These are phyloP conservation scores for Mastigias papua DNA, from an alignment of 30 jellyfish, hydroid and myxozoan genomes.

Conservation along the genomic window DNA sequence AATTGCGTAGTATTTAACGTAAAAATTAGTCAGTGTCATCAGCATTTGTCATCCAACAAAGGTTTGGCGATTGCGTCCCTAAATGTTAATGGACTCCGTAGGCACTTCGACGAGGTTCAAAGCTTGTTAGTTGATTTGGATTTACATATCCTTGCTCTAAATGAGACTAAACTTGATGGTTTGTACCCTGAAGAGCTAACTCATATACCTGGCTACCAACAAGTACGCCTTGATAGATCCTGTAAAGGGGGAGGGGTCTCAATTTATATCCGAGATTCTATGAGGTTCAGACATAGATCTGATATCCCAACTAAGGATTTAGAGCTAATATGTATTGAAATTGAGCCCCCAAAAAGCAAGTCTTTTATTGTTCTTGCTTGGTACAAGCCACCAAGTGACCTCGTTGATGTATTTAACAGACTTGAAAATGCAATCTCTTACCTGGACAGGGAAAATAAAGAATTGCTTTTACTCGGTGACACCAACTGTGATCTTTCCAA, in stretches of 20 bases:
- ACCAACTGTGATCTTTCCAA: slow-evolving; percentile 41
- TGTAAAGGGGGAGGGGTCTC: slow-evolving; percentile 44
- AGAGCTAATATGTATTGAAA: slow-evolving; percentile 1
- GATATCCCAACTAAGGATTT: not conserved
- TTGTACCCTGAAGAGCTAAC: not conserved
- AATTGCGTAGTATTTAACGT: slow-evolving; percentile 1
- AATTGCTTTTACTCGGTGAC: slow-evolving; percentile 21
- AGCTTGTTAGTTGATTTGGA: not conserved
- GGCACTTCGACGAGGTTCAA: not conserved
- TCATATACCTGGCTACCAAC: slow-evolving; percentile 3
- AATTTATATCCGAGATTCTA: slow-evolving; percentile 21
- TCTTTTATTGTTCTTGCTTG: slow-evolving; percentile 25
- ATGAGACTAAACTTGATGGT: slow-evolving; percentile 39
- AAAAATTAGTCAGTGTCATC: not conserved
- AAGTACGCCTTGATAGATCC: slow-evolving; percentile 10
- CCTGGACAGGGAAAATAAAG: slow-evolving; percentile 31
- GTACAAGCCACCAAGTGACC: slow-evolving; percentile 40
- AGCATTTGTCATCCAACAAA: not conserved
- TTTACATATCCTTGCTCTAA: slow-evolving; percentile 36
- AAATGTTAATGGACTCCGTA: too few species aligned
- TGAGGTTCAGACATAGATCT: not conserved
- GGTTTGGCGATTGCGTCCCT: not conserved
- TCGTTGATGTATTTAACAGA: not conserved
- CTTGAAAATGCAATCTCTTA: not conserved
- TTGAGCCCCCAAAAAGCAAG: not conserved